A percentile compares a stretch with the other conserved stretches of the same genome.
These are phyloP conservation scores for Nothobranchius kuhntae DNA, from an alignment of 2,113 vertebrate genomes.

Conservation along the genomic window DNA sequence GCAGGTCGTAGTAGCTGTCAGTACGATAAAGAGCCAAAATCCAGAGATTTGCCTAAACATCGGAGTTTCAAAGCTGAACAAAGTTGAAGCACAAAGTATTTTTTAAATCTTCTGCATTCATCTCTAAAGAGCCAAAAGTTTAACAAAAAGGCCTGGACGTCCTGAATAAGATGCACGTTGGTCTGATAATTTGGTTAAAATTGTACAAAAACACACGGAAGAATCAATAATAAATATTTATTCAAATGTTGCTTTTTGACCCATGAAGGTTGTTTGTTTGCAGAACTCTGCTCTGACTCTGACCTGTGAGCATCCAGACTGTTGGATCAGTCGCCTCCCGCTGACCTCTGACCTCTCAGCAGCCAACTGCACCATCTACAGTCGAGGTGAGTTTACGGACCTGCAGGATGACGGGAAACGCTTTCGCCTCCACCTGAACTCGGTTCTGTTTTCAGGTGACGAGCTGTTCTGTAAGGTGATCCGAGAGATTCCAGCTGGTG, in stretches of 20 bases:
- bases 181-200: too few relatives aligned
- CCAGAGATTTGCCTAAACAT: too few relatives aligned
- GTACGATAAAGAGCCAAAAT: too few relatives aligned
- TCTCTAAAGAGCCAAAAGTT: too few relatives aligned
- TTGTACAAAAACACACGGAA: too few relatives aligned
- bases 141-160: too few relatives aligned
- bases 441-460: conserved; percentile 73
- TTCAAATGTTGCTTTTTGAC: not conserved
- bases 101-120: too few relatives aligned
- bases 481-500: conserved; percentile 72
- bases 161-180: too few relatives aligned
- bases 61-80: too few relatives aligned
- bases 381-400: conserved; percentile 77
- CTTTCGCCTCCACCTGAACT: not conserved
- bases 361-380: conserved; percentile 86
- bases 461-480: conserved; percentile 88
- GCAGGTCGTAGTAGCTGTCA: too few relatives aligned
- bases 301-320: conserved; percentile 81
- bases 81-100: too few relatives aligned
- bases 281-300: conserved; percentile 72
- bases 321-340: conserved; percentile 86
- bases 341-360: conserved; percentile 70
- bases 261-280: conserved; percentile 6
- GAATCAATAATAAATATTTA: not conserved
- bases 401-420: not conserved